Conservation (phyloP, 2,888 invertebrate genomes). For the Sesia apiformis region DNA sequence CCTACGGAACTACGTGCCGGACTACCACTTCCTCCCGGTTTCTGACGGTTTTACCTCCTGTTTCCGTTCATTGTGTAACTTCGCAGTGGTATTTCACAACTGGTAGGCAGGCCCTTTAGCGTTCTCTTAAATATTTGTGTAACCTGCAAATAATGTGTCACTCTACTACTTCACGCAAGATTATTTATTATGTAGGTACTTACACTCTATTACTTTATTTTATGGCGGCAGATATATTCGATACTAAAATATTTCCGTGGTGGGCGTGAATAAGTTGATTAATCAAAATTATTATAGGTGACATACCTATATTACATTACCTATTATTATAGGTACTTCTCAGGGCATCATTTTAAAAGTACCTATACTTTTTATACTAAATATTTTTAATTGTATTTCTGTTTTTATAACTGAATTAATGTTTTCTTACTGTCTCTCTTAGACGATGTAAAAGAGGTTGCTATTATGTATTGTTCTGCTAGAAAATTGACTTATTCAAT, state of each 20-base stretch:
- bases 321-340: not conserved
- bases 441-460: too few relatives aligned
- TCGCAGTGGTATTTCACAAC: not conserved
- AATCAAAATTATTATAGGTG: not conserved
- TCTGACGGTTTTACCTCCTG: constrained; percentile 42
- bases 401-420: too few relatives aligned
- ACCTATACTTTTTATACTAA: not conserved
- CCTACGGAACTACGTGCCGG: constrained; percentile 38
- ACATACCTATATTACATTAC: too few relatives aligned
- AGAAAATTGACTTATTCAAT: too few relatives aligned
- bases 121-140: too few relatives aligned
- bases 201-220: too few relatives aligned
- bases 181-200: too few relatives aligned
- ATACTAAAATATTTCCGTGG: not conserved
- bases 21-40: constrained; percentile 44
- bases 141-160: too few relatives aligned
- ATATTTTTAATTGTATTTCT: not conserved
- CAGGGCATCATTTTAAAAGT: not conserved
- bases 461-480: too few relatives aligned
- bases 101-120: not conserved
- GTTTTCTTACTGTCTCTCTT: not conserved
- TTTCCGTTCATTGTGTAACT: constrained; percentile 23
- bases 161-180: too few relatives aligned
- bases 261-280: not conserved
- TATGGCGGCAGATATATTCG: too few relatives aligned